Percentiles rank a stretch among this genome's conserved stretches.
These are phyloP conservation scores for Papilio polyxenes DNA, from an alignment of 1,140 invertebrate species.

Conservation along the genomic window DNA sequence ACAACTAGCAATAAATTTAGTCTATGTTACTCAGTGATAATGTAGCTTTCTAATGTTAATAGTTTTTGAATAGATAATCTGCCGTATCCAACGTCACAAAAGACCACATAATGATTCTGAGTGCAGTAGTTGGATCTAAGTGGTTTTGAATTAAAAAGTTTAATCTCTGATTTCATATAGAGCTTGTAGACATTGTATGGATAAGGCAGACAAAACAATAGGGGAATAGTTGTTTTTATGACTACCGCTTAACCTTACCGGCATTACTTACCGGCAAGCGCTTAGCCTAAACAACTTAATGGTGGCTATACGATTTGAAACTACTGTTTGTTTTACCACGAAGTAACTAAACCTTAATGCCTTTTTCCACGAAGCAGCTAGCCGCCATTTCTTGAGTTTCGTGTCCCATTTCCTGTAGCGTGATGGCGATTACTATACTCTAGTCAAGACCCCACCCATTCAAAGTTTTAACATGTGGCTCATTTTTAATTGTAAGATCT, in stretches of 20 bases:
- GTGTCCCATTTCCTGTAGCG: not conserved
- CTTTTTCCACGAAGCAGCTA: not conserved
- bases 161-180: not conserved
- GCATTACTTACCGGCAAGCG: not conserved
- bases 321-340: too few species aligned
- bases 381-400: too few species aligned
- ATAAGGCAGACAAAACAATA: conserved; percentile 1
- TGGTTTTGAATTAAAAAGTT: not conserved
- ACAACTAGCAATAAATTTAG: too few species aligned
- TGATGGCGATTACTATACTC: too few species aligned
- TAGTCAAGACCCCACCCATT: too few species aligned
- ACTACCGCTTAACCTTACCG: not conserved
- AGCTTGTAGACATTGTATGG: not conserved
- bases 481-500: not conserved
- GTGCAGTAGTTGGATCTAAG: not conserved
- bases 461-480: not conserved
- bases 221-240: not conserved
- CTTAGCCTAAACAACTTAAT: not conserved
- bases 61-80: not conserved
- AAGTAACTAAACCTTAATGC: not conserved
- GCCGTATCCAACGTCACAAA: not conserved
- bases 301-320: not conserved
- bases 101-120: not conserved
- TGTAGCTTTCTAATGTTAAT: too few species aligned
- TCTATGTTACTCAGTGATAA: too few species aligned